Evolutionary conservation across 64 coral and sea anemone species (phyloP), one percentile per base, ranked within the genome.

Genomic region (Porites lutea): DNA sequence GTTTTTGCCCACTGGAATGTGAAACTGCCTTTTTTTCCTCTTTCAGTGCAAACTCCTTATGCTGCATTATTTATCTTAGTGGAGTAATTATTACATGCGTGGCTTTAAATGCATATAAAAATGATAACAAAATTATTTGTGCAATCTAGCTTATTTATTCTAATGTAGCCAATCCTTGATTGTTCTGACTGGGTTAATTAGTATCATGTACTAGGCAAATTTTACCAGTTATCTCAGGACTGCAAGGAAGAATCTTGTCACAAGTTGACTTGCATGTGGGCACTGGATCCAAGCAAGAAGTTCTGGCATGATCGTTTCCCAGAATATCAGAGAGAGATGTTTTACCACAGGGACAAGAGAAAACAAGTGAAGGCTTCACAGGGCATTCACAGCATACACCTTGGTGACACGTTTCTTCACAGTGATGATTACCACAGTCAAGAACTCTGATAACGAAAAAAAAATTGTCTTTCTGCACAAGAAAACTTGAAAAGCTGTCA

Each of bases 271-370:
- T 48, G 61, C 97, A 99, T n/a, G 97, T 99, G 27, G 97, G 97
- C 71, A 99, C 88, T 19, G 63, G 71, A 68, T 99, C 97, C 16
- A 96, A 72, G 52, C 97, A 99, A 11, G 91, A 96, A 54, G 53
- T 53, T 92, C 97, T 75, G 13, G 37, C 81, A 9, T 91, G 61
- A 58, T 78, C 59, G 51, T 86, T 22, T 64, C 83, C 86, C 4
- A 99, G 89, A 21, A 99, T 81, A 64, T 96, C 52, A 71, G 23
- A 19, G n/a, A 94, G 71, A 8, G 54, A 6, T 22, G 92, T 75
- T 89, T 99, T 99, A 8, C 97, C 97, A 96, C 97, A 99, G 8
- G 97, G 97, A 92, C 97, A 99, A 15, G 65, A 48, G 23, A 52
- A 77, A 16, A 99, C 85, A 71, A 92, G 47, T 37, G 80, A 86